These are phyloP conservation scores for Sebastes baramenuke DNA, from an alignment of 2,797 vertebrate genomes.

Conservation along the genomic window DNA sequence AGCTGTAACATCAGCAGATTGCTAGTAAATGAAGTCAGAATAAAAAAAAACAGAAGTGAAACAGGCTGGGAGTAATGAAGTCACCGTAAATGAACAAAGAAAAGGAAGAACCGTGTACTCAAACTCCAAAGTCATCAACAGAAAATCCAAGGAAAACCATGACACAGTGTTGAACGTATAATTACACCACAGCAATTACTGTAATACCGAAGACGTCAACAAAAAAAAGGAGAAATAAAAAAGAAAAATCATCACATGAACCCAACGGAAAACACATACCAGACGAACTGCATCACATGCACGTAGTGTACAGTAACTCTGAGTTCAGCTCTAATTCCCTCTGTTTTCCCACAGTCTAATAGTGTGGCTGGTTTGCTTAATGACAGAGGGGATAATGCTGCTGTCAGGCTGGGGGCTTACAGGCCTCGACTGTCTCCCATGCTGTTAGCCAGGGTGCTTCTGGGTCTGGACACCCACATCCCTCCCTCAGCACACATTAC, in stretches of 20 bases:
- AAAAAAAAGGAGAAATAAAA: not conserved
- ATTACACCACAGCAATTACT: not conserved
- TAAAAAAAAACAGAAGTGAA: not conserved
- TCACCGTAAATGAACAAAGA: not conserved
- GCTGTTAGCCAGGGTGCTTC: not conserved
- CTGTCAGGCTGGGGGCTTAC: not conserved
- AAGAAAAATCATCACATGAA: not conserved
- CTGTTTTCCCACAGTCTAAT: conserved; percentile 12
- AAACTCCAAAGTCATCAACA: not conserved
- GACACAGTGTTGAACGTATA: not conserved
- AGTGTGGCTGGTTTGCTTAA: conserved; percentile 25
- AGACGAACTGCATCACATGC: not conserved
- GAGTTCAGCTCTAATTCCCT: not conserved
- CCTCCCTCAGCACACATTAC: not conserved
- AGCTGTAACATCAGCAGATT: not conserved
- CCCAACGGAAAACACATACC: not conserved
- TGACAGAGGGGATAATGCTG: conserved; percentile 19
- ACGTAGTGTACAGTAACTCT: not conserved
- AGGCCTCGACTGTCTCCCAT: not conserved
- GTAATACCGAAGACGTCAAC: not conserved
- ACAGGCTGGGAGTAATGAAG: not conserved
- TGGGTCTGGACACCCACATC: not conserved
- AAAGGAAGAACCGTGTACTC: not conserved
- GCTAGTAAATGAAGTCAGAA: not conserved
- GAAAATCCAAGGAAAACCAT: not conserved